Evolutionary conservation across 2,797 vertebrate species (phyloP).

Genomic region (Etheostoma nigrum): DNA sequence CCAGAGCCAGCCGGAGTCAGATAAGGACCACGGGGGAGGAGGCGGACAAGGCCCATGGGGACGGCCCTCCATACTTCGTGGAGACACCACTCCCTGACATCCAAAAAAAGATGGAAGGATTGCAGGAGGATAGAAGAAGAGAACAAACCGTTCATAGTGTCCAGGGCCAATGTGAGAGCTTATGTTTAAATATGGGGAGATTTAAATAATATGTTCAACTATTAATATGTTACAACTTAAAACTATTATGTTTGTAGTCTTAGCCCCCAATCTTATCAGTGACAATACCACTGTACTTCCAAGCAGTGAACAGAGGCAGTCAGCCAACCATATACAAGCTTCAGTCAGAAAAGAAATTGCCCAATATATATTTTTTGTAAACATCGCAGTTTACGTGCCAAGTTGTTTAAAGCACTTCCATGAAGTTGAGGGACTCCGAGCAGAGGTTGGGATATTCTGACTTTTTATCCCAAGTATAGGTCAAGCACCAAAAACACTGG

Average conservation of each 20-base stretch:
- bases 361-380: neutral
- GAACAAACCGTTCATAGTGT: conserved; percentile 51
- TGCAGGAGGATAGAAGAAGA: conserved; percentile 46
- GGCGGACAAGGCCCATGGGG: conserved; percentile 81
- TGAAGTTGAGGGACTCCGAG: neutral
- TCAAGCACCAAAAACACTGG: neutral
- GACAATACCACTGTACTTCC: neutral
- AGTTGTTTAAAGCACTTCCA: neutral
- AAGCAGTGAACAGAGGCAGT: neutral
- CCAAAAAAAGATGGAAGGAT: conserved; percentile 32
- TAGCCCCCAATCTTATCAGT: neutral
- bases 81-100: conserved; percentile 86
- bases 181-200: neutral
- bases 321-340: neutral
- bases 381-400: neutral
- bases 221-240: neutral
- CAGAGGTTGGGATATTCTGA: neutral
- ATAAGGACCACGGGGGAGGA: conserved; percentile 90
- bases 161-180: conserved; percentile 67
- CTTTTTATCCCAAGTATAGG: neutral
- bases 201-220: neutral
- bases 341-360: neutral
- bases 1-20: conserved; percentile 97
- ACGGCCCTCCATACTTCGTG: conserved; percentile 82
- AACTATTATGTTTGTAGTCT: neutral